Percentiles rank a stretch among this genome's conserved stretches.
Conservation (phyloP, 2,797 vertebrate genomes). For the Pseudotriccus pelzelni region DNA sequence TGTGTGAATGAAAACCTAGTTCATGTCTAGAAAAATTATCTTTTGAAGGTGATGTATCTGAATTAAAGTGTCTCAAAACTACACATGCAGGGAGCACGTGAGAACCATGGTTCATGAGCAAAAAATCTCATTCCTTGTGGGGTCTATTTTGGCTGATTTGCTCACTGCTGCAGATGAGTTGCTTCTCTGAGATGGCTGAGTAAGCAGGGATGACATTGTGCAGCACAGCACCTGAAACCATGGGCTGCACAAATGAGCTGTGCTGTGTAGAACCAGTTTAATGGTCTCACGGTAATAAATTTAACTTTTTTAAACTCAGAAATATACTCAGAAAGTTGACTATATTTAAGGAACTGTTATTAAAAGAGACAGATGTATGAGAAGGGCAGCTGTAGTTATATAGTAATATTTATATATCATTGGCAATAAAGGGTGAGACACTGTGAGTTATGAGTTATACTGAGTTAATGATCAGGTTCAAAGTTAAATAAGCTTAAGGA, state of each 20-base stretch:
- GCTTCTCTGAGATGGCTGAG: background rate
- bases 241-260: background rate
- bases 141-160: background rate
- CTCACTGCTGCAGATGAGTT: background rate
- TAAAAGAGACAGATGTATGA: background rate
- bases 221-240: background rate
- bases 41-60: background rate
- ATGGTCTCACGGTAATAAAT: background rate
- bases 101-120: background rate
- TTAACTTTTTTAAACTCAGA: background rate
- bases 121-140: background rate
- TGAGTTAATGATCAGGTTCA: background rate
- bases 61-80: background rate
- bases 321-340: background rate
- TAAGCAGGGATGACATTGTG: background rate
- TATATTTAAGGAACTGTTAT: background rate
- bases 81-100: fast-evolving
- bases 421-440: background rate
- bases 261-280: background rate
- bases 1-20: background rate
- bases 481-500: background rate
- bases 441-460: background rate
- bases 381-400: background rate
- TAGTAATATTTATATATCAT: background rate
- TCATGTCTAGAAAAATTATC: background rate